A percentile compares a stretch with the other conserved stretches of the same genome.
phyloP scores from a whole-genome alignment of 2,797 vertebrate species.

The Pristis pectinata region DNA sequence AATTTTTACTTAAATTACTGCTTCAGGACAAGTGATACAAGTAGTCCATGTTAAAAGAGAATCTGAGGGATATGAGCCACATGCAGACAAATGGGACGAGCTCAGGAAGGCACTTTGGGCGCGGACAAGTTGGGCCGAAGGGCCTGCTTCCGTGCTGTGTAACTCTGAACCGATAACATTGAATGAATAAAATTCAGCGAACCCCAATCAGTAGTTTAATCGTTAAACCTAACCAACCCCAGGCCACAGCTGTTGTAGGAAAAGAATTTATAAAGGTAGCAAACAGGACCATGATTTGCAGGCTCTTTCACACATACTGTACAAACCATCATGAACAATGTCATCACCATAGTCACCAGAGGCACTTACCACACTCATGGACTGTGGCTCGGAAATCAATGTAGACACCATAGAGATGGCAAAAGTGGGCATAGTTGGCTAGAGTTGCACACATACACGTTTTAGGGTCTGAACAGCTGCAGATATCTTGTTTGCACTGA shows the following conservation, averaged over 20 bases:
- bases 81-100: no score
- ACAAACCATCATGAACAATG: not conserved
- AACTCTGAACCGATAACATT: not conserved
- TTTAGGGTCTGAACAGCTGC: not conserved
- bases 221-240: not conserved
- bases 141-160: no score
- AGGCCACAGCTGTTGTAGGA: not conserved
- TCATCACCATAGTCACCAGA: not conserved
- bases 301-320: no score
- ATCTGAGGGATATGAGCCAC: no score
- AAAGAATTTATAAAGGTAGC: not conserved
- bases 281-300: not conserved
- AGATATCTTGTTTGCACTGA: not conserved
- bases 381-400: slow-evolving; percentile 1
- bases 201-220: not conserved
- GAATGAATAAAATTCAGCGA: not conserved
- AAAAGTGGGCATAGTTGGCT: not conserved
- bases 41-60: not conserved
- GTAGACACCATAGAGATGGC: not conserved
- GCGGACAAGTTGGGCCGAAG: no score
- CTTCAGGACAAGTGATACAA: not conserved
- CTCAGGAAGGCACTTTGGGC: no score
- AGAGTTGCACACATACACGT: not conserved
- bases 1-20: not conserved
- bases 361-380: not conserved